Evolutionary conservation across 2,888 invertebrate species (phyloP).

Genomic region (Agonopterix arenella): DNA sequence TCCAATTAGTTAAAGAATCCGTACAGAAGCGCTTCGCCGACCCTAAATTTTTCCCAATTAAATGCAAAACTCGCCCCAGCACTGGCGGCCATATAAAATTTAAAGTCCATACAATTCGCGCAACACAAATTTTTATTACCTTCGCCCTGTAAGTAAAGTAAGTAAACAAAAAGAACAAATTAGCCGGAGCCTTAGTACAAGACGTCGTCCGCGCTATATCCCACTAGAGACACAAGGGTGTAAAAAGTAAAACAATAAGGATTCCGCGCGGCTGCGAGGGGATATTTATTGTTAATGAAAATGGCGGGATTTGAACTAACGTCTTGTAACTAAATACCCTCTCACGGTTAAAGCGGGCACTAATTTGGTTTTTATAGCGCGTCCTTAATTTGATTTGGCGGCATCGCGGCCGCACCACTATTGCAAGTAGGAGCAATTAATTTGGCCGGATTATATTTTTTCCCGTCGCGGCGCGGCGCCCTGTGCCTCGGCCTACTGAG

Average conservation of each 20-base stretch:
- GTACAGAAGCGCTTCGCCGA: slow-evolving; percentile 69
- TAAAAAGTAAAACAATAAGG: slow-evolving; percentile 77
- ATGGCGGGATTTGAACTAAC: slow-evolving; percentile 76
- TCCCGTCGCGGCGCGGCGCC: slow-evolving; percentile 31
- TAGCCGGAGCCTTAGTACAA: slow-evolving; percentile 55
- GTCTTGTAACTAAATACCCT: slow-evolving; percentile 78
- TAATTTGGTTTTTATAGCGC: slow-evolving; percentile 78
- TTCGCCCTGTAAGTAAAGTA: slow-evolving; percentile 52
- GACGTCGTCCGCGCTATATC: slow-evolving; percentile 56
- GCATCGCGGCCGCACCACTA: slow-evolving; percentile 71
- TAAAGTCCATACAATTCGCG: slow-evolving; percentile 75
- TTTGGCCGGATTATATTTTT: slow-evolving; percentile 77
- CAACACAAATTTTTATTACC: slow-evolving; percentile 75
- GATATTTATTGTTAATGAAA: slow-evolving; percentile 79
- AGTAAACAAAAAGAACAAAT: slow-evolving; percentile 75
- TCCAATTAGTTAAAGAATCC: slow-evolving; percentile 74
- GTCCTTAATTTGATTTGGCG: slow-evolving; percentile 78
- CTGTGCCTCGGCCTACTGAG: slow-evolving; percentile 27
- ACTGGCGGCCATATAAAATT: slow-evolving; percentile 71
- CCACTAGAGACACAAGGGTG: slow-evolving; percentile 73
- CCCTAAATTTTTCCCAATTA: slow-evolving; percentile 75
- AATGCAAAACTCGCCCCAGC: slow-evolving; percentile 68
- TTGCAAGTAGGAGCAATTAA: slow-evolving; percentile 75
- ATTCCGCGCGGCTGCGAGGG: slow-evolving; percentile 69
- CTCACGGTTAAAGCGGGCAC: slow-evolving; percentile 77